Percentiles rank a stretch among this genome's conserved stretches.
Conservation (phyloP, 2,888 invertebrate genomes). For the Melieria omissa region DNA sequence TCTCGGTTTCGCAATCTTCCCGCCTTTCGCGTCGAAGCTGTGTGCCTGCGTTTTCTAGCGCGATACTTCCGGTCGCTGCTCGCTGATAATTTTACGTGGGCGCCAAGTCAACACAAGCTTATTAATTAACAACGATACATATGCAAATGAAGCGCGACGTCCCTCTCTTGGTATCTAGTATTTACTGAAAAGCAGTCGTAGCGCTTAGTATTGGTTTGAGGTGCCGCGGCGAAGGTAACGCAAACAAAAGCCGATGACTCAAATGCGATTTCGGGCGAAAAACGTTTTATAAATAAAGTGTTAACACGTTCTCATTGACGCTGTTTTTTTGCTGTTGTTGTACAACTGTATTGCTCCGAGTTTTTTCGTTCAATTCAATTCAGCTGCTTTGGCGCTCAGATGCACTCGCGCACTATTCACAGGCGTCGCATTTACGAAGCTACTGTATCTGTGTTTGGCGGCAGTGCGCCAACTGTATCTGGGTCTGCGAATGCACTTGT, state of each 20-base stretch:
- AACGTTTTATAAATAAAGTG: slow-evolving; percentile 37
- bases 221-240: too few relatives aligned
- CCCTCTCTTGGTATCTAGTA: background rate
- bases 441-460: too few relatives aligned
- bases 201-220: too few relatives aligned
- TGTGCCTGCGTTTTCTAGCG: too few relatives aligned
- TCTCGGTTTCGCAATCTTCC: background rate
- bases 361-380: background rate
- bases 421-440: too few relatives aligned
- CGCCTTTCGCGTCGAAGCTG: too few relatives aligned
- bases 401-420: background rate
- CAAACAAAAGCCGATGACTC: slow-evolving; percentile 29
- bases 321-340: slow-evolving; percentile 19
- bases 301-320: slow-evolving; percentile 31
- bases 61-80: background rate
- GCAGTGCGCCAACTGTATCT: too few relatives aligned
- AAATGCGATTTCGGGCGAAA: slow-evolving; percentile 35
- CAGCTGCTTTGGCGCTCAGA: background rate
- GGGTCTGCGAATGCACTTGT: too few relatives aligned
- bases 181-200: background rate
- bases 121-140: too few relatives aligned
- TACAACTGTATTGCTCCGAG: slow-evolving; percentile 10
- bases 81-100: too few relatives aligned
- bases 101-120: too few relatives aligned
- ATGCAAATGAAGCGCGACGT: too few relatives aligned